phyloP scores from a whole-genome alignment of 2,888 invertebrate species.

The Abrostola triplasia region DNA sequence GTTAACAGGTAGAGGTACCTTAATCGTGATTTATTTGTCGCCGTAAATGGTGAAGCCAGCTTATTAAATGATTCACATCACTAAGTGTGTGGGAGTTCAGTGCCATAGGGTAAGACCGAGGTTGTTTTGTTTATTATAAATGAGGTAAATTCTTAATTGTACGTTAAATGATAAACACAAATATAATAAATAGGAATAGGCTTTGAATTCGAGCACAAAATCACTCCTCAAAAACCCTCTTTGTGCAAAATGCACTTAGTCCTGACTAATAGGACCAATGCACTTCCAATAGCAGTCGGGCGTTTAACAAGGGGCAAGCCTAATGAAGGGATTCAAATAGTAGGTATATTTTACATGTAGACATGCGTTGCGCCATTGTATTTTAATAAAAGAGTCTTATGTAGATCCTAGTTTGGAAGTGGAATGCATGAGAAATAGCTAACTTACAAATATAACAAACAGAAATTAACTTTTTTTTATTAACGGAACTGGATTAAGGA shows the following conservation, averaged over 20 bases:
- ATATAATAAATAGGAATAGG: slow-evolving; percentile 22
- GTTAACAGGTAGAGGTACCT: slow-evolving; percentile 49
- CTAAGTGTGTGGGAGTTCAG: slow-evolving; percentile 65
- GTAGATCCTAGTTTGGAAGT: no score
- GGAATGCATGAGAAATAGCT: no score
- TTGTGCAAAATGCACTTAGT: slow-evolving; percentile 67
- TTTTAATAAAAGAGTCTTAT: slow-evolving; percentile 12
- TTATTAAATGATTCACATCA: slow-evolving; percentile 64
- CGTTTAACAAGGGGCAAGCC: slow-evolving; percentile 66
- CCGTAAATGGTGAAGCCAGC: slow-evolving; percentile 62
- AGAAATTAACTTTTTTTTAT: no score
- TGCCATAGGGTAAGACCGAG: slow-evolving; percentile 54
- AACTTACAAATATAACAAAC: no score
- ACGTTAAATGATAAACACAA: not conserved
- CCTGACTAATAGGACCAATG: slow-evolving; percentile 83
- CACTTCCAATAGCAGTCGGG: slow-evolving; percentile 74
- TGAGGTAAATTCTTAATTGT: not conserved
- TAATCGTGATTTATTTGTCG: slow-evolving; percentile 63
- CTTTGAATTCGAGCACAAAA: slow-evolving; percentile 30
- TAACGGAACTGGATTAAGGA: no score
- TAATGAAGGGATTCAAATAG: slow-evolving; percentile 29
- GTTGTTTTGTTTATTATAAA: slow-evolving; percentile 29
- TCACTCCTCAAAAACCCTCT: slow-evolving; percentile 42
- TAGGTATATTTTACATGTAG: slow-evolving; percentile 26
- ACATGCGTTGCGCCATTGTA: slow-evolving; percentile 10